A percentile compares a stretch with the other conserved stretches of the same genome.
These are phyloP conservation scores for Oasisia sp. DNA, from an alignment of 2,888 invertebrate genomes.

Conservation along the genomic window DNA sequence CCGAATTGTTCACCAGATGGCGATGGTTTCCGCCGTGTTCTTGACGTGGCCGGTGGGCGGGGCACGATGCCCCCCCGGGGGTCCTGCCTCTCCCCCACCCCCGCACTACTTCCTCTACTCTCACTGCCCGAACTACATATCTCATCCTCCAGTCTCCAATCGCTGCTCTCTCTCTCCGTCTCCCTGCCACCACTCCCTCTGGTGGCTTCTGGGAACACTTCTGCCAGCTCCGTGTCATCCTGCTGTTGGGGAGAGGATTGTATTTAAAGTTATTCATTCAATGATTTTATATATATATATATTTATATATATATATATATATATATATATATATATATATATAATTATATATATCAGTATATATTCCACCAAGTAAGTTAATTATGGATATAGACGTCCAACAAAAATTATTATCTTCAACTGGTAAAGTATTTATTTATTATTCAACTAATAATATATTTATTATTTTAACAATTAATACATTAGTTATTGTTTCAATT, in stretches of 20 bases:
- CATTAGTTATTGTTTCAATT: background rate
- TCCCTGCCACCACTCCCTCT: conserved; percentile 41
- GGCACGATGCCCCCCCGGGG: background rate
- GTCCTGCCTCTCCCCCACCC: conserved; percentile 13
- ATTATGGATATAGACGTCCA: no score
- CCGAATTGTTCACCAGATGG: conserved; percentile 19
- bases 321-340: no score
- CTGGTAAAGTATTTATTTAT: background rate
- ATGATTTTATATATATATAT: no score
- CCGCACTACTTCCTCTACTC: conserved; percentile 55
- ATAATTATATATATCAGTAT: no score
- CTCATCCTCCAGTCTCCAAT: conserved; percentile 53
- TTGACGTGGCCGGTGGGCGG: conserved; percentile 27
- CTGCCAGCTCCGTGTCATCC: background rate
- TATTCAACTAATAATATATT: background rate
- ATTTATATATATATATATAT: no score
- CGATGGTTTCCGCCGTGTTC: conserved; percentile 28
- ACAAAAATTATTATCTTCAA: no score
- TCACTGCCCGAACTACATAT: conserved; percentile 57
- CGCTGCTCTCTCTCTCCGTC: conserved; percentile 33
- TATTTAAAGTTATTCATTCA: no score
- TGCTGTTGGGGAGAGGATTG: background rate
- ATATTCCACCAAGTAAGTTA: no score
- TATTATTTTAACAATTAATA: background rate
- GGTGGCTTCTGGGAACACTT: background rate